Evolutionary conservation across 2,113 vertebrate genomes (phyloP).

Genomic region (Erythrocercus mccallii): DNA sequence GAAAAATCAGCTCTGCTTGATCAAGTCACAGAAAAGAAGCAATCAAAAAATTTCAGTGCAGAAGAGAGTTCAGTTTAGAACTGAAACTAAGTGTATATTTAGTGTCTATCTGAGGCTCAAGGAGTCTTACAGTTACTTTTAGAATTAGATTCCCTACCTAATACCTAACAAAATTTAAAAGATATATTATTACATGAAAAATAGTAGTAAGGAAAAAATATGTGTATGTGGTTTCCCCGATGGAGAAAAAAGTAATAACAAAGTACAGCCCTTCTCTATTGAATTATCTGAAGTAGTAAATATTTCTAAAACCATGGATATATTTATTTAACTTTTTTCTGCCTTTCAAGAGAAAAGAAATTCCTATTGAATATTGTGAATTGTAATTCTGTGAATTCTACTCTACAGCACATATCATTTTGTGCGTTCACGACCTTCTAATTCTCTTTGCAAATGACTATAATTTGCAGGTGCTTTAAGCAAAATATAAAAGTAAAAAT

Average conservation of each 20-base stretch:
- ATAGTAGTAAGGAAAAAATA: background rate
- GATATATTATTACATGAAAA: background rate
- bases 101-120: background rate
- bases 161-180: background rate
- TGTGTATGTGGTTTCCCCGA: background rate
- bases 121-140: background rate
- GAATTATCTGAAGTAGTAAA: background rate
- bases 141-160: background rate
- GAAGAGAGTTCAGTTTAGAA: background rate
- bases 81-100: background rate
- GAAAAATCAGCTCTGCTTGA: background rate
- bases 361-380: background rate
- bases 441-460: background rate
- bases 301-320: background rate
- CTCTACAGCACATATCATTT: background rate
- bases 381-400: background rate
- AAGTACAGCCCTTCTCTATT: background rate
- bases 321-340: background rate
- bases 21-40: background rate
- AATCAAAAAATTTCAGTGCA: background rate
- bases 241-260: background rate
- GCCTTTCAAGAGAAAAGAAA: background rate
- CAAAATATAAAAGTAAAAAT: background rate
- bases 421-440: background rate
- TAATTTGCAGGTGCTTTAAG: background rate